Conservation (phyloP, 1,140 invertebrate genomes). For the Zaprionus kolodkinae region DNA sequence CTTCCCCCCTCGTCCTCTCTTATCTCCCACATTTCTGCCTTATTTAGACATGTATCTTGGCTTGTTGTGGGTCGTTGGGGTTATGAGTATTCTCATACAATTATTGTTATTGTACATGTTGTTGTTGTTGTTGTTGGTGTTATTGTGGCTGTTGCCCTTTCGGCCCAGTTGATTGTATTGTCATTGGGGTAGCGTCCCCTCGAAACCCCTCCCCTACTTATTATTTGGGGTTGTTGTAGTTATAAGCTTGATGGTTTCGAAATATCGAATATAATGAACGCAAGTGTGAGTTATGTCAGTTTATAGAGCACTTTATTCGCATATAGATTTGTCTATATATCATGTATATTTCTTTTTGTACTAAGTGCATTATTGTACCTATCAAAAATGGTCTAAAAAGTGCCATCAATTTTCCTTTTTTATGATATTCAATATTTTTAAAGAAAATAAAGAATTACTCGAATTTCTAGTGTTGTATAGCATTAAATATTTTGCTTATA, state of each 20-base stretch:
- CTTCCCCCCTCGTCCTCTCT: background rate
- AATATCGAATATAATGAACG: background rate
- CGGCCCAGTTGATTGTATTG: slow-evolving; percentile 65
- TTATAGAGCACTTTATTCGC: background rate
- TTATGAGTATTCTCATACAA: slow-evolving; percentile 5
- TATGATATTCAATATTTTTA: too few relatives aligned
- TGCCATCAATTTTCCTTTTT: too few relatives aligned
- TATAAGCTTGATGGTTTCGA: background rate
- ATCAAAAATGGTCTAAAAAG: too few relatives aligned
- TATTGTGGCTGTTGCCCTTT: slow-evolving; percentile 12
- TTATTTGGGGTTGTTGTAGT: slow-evolving; percentile 5
- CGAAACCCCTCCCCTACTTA: background rate
- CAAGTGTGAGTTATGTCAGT: background rate
- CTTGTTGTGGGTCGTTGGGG: slow-evolving; percentile 5
- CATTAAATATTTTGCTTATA: too few relatives aligned
- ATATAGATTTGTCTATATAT: background rate
- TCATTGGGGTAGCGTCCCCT: slow-evolving; percentile 39
- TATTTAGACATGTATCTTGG: slow-evolving; percentile 6
- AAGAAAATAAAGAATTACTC: background rate
- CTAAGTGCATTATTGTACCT: too few relatives aligned
- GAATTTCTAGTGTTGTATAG: too few relatives aligned
- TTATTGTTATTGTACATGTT: slow-evolving; percentile 2
- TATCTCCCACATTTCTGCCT: background rate
- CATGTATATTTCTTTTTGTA: background rate
- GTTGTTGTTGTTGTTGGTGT: slow-evolving; percentile 2